Conservation (phyloP, 53 echinoderm and acorn worm species). For the Glandiceps talaboti region DNA sequence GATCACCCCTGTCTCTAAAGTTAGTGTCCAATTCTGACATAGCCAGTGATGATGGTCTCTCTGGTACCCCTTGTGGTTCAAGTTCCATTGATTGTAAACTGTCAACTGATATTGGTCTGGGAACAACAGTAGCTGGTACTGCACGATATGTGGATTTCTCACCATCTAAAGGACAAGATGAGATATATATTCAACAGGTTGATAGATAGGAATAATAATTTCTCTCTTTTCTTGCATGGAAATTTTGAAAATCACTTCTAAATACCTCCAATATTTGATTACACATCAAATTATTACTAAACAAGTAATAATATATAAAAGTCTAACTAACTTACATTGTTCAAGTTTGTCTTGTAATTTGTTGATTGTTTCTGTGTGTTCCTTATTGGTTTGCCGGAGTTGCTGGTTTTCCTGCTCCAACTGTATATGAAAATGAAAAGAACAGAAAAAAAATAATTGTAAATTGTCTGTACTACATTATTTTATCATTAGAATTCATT, state of each 20-base stretch:
- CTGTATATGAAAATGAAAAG: conserved; percentile 35
- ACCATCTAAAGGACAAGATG: too few relatives aligned
- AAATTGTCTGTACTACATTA: too few relatives aligned
- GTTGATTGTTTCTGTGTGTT: conserved; percentile 44
- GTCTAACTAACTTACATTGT: neutral
- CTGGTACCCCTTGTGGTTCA: neutral
- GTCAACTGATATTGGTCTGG: neutral
- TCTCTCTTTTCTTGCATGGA: too few relatives aligned
- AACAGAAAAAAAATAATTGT: too few relatives aligned
- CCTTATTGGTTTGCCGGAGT: conserved; percentile 43
- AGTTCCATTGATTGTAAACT: neutral
- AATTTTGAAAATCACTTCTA: too few relatives aligned
- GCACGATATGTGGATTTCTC: neutral
- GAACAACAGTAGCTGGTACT: neutral
- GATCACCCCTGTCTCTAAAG: neutral
- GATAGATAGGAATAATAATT: too few relatives aligned
- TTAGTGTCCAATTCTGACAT: neutral
- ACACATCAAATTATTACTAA: too few relatives aligned
- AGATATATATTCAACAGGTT: too few relatives aligned
- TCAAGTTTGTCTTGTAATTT: conserved; percentile 45
- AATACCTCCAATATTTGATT: too few relatives aligned
- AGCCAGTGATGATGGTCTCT: neutral
- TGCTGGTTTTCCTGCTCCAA: conserved; percentile 71
- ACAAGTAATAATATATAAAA: too few relatives aligned
- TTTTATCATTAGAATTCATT: too few relatives aligned